Conservation (phyloP, 2,797 vertebrate species). For the Sebastes paucispinis region DNA sequence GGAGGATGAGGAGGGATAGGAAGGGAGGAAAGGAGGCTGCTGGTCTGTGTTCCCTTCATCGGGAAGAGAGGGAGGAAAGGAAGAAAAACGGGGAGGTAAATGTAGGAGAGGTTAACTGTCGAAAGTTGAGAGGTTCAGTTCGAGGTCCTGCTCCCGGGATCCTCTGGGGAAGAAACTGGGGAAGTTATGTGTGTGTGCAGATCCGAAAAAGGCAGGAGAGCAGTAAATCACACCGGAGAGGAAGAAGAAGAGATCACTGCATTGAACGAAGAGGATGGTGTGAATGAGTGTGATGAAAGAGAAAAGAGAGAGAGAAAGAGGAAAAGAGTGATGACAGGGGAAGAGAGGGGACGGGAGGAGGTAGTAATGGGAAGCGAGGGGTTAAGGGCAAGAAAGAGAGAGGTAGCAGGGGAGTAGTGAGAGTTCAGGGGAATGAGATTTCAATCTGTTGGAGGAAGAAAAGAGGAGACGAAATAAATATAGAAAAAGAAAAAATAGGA, state of each 20-base stretch:
- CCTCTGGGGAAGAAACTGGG: conserved; percentile 38
- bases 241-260: conserved; percentile 22
- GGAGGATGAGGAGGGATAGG: not conserved
- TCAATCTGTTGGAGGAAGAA: conserved; percentile 67
- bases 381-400: conserved; percentile 26
- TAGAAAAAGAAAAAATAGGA: not conserved
- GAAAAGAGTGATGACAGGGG: conserved; percentile 43
- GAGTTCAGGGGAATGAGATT: conserved; percentile 76
- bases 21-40: conserved; percentile 20
- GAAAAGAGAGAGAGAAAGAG: conserved; percentile 10
- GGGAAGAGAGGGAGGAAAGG: not conserved
- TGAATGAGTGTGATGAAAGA: conserved; percentile 60
- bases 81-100: conserved; percentile 26
- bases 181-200: conserved; percentile 23
- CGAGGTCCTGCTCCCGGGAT: conserved; percentile 62
- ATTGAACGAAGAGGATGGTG: conserved; percentile 20
- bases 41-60: conserved; percentile 38
- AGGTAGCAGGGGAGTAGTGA: conserved; percentile 47
- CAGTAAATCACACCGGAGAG: conserved; percentile 69
- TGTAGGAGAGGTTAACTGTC: conserved; percentile 68
- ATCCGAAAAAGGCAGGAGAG: conserved; percentile 50
- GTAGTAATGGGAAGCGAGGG: conserved; percentile 29
- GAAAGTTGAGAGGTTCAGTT: conserved; percentile 66
- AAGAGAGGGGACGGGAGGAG: conserved; percentile 28
- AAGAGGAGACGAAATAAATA: conserved; percentile 1